phyloP scores from a whole-genome alignment of 2,797 vertebrate genomes.

The Pipistrellus pipistrellus region DNA sequence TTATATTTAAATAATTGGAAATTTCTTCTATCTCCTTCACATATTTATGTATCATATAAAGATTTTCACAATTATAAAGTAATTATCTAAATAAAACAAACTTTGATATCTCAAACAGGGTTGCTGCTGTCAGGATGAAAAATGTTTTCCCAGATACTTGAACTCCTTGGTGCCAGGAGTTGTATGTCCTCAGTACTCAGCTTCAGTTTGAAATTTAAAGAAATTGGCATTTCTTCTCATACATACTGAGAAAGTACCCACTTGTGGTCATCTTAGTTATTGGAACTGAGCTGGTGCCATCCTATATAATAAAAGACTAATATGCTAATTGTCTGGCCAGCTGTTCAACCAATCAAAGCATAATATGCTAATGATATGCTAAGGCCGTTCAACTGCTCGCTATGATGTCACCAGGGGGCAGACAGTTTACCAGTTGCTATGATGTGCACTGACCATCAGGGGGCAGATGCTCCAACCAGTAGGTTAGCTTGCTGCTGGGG shows the following conservation, averaged over 20 bases:
- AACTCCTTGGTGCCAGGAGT: background rate
- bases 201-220: background rate
- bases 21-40: background rate
- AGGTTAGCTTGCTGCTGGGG: too few species aligned
- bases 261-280: background rate
- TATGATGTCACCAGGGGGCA: too few species aligned
- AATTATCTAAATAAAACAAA: background rate
- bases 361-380: too few species aligned
- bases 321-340: too few species aligned
- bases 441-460: too few species aligned
- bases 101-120: background rate
- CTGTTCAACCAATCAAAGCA: too few species aligned
- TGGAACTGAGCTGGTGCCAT: background rate
- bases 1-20: background rate
- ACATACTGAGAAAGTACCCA: background rate
- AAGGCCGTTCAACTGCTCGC: too few species aligned
- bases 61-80: background rate
- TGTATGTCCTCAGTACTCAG: background rate
- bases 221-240: background rate
- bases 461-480: too few species aligned
- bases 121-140: background rate
- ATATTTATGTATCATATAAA: background rate
- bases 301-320: too few species aligned
- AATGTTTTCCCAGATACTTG: background rate
- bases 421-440: too few species aligned